Evolutionary conservation across 2,888 invertebrate genomes (phyloP).

Genomic region (Amphipyra berbera): DNA sequence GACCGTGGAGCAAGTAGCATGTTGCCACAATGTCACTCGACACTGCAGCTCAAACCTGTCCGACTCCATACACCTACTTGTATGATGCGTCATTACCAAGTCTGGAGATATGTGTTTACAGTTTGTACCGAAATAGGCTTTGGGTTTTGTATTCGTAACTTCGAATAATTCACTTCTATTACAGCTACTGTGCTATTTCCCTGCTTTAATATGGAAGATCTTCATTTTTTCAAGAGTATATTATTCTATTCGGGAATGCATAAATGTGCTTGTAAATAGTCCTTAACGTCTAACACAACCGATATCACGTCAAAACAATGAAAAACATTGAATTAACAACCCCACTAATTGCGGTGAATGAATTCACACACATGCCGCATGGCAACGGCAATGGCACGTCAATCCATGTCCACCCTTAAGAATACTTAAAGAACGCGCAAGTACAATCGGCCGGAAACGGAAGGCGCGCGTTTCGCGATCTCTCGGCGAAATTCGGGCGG

Average conservation of each 20-base stretch:
- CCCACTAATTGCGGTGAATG: slow-evolving; percentile 62
- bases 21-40: slow-evolving; percentile 75
- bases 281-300: slow-evolving; percentile 17
- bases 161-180: neutral
- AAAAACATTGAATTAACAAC: slow-evolving; percentile 59
- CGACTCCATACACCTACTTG: slow-evolving; percentile 42
- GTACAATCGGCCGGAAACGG: slow-evolving; percentile 88
- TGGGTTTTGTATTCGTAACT: no score
- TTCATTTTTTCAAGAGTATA: no score
- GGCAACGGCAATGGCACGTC: slow-evolving; percentile 62
- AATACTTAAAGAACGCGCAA: slow-evolving; percentile 67
- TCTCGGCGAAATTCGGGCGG: slow-evolving; percentile 85
- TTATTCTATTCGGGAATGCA: no score
- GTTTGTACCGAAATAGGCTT: neutral
- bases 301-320: slow-evolving; percentile 34
- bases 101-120: slow-evolving; percentile 29
- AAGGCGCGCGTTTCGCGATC: slow-evolving; percentile 89
- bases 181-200: no score
- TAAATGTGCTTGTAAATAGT: no score
- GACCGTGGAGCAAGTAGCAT: slow-evolving; percentile 66
- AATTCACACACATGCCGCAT: slow-evolving; percentile 33
- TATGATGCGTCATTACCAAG: slow-evolving; percentile 8
- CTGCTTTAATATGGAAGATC: no score
- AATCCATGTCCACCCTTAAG: slow-evolving; percentile 80
- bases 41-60: slow-evolving; percentile 62